phyloP scores from a whole-genome alignment of 2,888 invertebrate species.

The Actias luna region DNA sequence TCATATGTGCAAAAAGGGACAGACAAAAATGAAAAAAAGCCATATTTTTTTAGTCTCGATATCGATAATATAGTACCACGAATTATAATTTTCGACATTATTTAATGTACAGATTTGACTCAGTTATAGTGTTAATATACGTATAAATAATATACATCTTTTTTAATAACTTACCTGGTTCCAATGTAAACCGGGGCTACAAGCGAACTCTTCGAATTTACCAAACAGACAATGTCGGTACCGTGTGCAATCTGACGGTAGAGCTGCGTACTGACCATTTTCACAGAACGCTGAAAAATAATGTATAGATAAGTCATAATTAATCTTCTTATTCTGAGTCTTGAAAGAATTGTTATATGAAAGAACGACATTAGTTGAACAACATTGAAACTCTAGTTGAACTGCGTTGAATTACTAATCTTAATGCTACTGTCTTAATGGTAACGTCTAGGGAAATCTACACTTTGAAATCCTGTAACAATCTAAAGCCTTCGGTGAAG shows the following conservation, averaged over 20 bases:
- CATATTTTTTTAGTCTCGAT: too few species aligned
- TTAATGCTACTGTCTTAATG: too few species aligned
- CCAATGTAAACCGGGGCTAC: constrained; percentile 88
- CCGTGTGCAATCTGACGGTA: constrained; percentile 86
- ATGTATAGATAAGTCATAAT: not conserved
- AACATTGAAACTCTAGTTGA: too few species aligned
- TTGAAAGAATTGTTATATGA: not conserved
- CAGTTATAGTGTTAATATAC: too few species aligned
- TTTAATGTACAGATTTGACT: too few species aligned
- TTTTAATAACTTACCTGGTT: constrained; percentile 75
- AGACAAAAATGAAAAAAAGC: not conserved
- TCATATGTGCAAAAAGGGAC: not conserved
- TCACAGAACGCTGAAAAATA: constrained; percentile 71
- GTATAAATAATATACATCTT: not conserved
- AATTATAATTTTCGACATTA: too few species aligned
- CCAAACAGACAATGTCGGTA: constrained; percentile 92
- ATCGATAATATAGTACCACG: too few species aligned
- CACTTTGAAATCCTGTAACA: too few species aligned
- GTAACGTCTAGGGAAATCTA: too few species aligned
- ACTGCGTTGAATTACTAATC: too few species aligned
- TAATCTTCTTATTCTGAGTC: not conserved
- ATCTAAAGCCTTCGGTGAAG: too few species aligned
- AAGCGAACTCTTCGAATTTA: constrained; percentile 86
- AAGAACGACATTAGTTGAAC: not conserved
- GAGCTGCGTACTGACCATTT: constrained; percentile 83